Evolutionary conservation across 2,113 vertebrate species (phyloP), one percentile per base, ranked within the genome.

Genomic region (Microcebus jonahi): DNA sequence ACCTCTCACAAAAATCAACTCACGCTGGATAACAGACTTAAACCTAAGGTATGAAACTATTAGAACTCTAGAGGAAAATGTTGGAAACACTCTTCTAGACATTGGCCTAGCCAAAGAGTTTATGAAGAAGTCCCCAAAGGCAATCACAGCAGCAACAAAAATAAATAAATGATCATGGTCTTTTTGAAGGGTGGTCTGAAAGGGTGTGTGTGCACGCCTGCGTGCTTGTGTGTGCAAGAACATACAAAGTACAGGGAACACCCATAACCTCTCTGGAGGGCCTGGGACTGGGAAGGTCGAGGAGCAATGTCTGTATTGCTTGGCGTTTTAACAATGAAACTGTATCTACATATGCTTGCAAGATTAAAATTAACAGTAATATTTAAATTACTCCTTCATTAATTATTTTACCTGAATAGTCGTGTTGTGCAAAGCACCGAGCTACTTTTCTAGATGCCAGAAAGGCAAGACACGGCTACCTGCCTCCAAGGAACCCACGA

Each of bases 341-440:
- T 57, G 5, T 48, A 27, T 36, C 71, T 34, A 27, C 23, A 13
- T 9, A 8, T 31, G 68, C 18, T 42, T 81, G 48, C 50, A 29
- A 67, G 77, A 90, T 79, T 90, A 79, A 39, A 77, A 77, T 65
- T 50, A 88, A 76, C 76, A 39, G 3, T 48, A 55, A 65, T 79
- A 8, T 39, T 63, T 65, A 65, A 79, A 67, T 59, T n/a, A n/a
- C 12, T 48, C 34, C 20, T 90, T 29, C 48, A 20, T 45, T 13
- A 45, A 48, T 17, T 29, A 4, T 83, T 9, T 36, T 61, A 39
- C n/a, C 48, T 48, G 42, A 81, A 65, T 12, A 39, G 14, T 59
- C 61, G 1, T 2, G 25, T 53, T 12, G 29, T 29, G 34, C 63
- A 71, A 61, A 6, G 13, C 84, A 61, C 15, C 12, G 25, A 53